Evolutionary conservation across 2,113 vertebrate genomes (phyloP).

Genomic region (Formicarius rufipectus): DNA sequence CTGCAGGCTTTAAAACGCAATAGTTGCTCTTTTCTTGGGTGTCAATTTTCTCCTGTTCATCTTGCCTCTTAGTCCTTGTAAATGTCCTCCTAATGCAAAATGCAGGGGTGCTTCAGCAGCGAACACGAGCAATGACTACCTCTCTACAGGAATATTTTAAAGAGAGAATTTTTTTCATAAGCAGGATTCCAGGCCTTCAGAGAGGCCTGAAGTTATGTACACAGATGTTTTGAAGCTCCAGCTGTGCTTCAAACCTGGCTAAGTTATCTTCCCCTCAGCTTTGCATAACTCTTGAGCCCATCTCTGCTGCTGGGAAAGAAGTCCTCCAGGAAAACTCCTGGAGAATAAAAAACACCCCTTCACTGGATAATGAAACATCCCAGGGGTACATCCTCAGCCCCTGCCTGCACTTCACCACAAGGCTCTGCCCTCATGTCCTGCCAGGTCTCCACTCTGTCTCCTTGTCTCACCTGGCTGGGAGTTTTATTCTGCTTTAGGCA

Average conservation of each 20-base stretch:
- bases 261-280: slow-evolving; percentile 27
- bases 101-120: slow-evolving; percentile 18
- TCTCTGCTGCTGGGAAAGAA: slow-evolving; percentile 20
- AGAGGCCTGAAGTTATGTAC: slow-evolving; percentile 30
- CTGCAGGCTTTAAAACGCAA: slow-evolving; percentile 34
- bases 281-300: neutral
- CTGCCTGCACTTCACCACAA: neutral
- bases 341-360: neutral
- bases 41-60: neutral
- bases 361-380: neutral
- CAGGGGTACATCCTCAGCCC: neutral
- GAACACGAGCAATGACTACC: slow-evolving; percentile 19
- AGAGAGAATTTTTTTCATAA: slow-evolving; percentile 26
- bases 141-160: slow-evolving; percentile 34
- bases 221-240: slow-evolving; percentile 3
- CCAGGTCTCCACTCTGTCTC: neutral
- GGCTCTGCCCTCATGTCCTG: neutral
- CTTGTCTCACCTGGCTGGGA: neutral
- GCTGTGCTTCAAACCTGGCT: slow-evolving; percentile 19
- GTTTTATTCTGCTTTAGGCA: neutral
- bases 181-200: neutral
- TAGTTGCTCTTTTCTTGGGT: slow-evolving; percentile 56
- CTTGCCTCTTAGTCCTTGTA: slow-evolving; percentile 49
- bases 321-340: neutral
- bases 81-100: slow-evolving; percentile 53